Evolutionary conservation across 2,113 vertebrate genomes (phyloP).

Genomic region (Pseudorectes ferrugineus): DNA sequence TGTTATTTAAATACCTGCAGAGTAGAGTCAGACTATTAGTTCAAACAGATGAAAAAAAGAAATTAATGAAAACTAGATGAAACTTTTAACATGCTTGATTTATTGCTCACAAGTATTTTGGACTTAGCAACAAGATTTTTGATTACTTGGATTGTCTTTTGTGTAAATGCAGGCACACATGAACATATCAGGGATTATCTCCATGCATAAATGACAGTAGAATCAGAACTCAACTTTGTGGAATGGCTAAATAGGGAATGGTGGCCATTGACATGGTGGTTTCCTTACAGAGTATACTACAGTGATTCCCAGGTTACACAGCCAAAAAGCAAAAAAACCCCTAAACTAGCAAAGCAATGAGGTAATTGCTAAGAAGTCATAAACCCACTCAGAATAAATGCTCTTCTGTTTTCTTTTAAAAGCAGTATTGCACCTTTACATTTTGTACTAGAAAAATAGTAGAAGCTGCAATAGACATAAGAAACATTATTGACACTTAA

Average conservation of each 20-base stretch:
- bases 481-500: neutral
- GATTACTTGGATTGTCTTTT: neutral
- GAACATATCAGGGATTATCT: neutral
- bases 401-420: neutral
- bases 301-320: neutral
- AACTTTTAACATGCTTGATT: neutral
- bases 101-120: neutral
- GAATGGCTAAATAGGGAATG: neutral
- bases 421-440: neutral
- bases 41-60: neutral
- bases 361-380: neutral
- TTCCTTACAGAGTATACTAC: neutral
- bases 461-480: neutral
- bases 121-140: neutral
- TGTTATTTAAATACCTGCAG: neutral
- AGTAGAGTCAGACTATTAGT: neutral
- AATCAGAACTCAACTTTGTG: neutral
- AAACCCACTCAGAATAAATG: neutral
- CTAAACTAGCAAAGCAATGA: neutral
- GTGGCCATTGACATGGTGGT: neutral
- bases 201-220: neutral
- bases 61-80: neutral
- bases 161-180: neutral
- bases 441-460: constrained; percentile 1
- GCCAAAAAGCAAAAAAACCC: neutral